Percentiles rank a stretch among this genome's conserved stretches.
These are phyloP conservation scores for Amia ocellicauda DNA, from an alignment of 2,113 vertebrate species.

Conservation along the genomic window DNA sequence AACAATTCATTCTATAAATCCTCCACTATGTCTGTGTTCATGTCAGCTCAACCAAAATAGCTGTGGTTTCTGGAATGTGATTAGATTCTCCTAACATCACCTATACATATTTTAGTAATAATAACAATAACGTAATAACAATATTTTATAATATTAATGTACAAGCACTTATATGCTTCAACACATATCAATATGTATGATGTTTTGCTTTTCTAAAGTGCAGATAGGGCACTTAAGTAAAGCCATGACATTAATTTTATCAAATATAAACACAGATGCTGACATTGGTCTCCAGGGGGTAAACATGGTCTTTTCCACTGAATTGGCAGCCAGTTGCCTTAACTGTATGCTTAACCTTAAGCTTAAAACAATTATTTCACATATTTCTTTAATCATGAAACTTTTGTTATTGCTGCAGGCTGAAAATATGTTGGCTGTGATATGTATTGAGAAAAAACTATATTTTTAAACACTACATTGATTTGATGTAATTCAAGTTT, in stretches of 20 bases:
- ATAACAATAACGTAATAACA: no score
- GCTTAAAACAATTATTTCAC: background rate
- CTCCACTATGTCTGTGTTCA: no score
- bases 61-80: no score
- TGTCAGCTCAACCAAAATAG: no score
- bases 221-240: slow-evolving; percentile 7
- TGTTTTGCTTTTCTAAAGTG: no score
- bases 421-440: background rate
- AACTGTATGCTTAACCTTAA: background rate
- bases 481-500: no score
- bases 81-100: no score
- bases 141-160: no score
- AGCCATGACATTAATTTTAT: slow-evolving; percentile 7
- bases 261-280: slow-evolving; percentile 15
- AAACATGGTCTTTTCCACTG: slow-evolving; percentile 12
- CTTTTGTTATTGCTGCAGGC: background rate
- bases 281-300: slow-evolving; percentile 17
- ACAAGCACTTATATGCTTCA: no score
- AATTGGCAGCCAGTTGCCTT: slow-evolving; percentile 9
- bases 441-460: background rate
- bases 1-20: no score
- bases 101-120: no score
- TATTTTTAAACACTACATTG: background rate
- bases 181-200: no score
- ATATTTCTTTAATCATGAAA: background rate